Evolutionary conservation across 1,140 invertebrate genomes (phyloP).

Genomic region (Augochlora pura): DNA sequence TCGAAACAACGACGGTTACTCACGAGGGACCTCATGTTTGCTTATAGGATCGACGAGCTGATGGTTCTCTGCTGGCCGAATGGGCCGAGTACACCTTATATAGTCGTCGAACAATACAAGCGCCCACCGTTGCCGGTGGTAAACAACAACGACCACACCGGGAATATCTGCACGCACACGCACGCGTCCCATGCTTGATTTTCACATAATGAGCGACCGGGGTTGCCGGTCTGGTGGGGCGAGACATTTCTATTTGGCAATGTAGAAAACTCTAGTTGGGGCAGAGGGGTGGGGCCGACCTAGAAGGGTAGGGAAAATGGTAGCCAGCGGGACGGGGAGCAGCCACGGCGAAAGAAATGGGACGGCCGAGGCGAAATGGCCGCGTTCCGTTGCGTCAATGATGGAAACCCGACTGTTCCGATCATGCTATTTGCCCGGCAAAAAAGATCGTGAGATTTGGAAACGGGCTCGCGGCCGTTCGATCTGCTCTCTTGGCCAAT

Average conservation of each 20-base stretch:
- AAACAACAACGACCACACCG: slow-evolving; percentile 29
- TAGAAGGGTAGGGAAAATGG: slow-evolving; percentile 12
- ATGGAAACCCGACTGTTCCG: slow-evolving; percentile 43
- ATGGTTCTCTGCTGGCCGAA: slow-evolving; percentile 65
- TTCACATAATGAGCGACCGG: slow-evolving; percentile 51
- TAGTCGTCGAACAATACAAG: slow-evolving; percentile 68
- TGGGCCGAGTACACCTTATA: slow-evolving; percentile 67
- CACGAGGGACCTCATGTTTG: slow-evolving; percentile 74
- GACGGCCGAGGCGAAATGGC: slow-evolving; percentile 35
- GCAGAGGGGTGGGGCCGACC: background rate
- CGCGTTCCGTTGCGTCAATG: slow-evolving; percentile 42
- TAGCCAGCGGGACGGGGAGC: slow-evolving; percentile 8
- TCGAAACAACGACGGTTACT: slow-evolving; percentile 53
- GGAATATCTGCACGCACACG: slow-evolving; percentile 28
- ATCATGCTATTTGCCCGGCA: slow-evolving; percentile 24
- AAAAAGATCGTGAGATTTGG: slow-evolving; percentile 2
- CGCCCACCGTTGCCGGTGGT: slow-evolving; percentile 22
- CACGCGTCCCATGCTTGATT: slow-evolving; percentile 46
- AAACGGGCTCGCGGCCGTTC: no score
- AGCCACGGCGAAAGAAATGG: slow-evolving; percentile 7
- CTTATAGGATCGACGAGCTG: slow-evolving; percentile 52
- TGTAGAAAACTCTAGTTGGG: background rate
- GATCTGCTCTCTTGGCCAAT: no score
- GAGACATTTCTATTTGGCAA: slow-evolving; percentile 44
- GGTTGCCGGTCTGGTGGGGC: background rate